Evolutionary conservation across 2,888 invertebrate genomes (phyloP).

Genomic region (Lycaena phlaeas): DNA sequence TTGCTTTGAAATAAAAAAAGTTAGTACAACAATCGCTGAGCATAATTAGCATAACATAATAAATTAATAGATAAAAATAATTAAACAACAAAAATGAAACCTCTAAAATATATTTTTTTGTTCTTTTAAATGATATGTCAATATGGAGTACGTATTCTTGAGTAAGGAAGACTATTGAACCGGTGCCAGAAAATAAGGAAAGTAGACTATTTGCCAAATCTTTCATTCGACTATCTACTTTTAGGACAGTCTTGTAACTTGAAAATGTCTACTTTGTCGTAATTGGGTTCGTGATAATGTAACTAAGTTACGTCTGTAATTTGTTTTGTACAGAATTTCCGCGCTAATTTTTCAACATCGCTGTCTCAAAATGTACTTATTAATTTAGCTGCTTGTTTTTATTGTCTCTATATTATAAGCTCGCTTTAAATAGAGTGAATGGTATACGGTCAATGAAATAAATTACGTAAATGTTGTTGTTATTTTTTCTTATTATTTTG

Average conservation of each 20-base stretch:
- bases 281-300: slow-evolving; percentile 7
- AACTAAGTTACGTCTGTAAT: not conserved
- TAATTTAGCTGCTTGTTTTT: too few relatives aligned
- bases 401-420: too few relatives aligned
- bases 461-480: too few relatives aligned
- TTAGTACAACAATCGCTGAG: not conserved
- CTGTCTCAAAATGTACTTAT: too few relatives aligned
- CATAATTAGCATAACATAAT: not conserved
- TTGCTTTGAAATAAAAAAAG: not conserved
- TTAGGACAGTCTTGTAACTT: slow-evolving; percentile 5
- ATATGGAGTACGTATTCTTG: slow-evolving; percentile 1
- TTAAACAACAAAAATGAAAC: not conserved
- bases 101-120: not conserved
- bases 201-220: slow-evolving; percentile 15
- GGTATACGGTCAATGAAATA: too few relatives aligned
- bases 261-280: slow-evolving; percentile 1
- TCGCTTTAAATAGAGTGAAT: too few relatives aligned
- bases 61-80: not conserved
- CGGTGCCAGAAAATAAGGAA: slow-evolving; percentile 16
- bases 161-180: slow-evolving; percentile 11
- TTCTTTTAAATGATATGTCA: not conserved
- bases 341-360: too few relatives aligned
- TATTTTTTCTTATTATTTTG: too few relatives aligned
- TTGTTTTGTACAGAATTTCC: too few relatives aligned
- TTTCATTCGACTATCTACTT: slow-evolving; percentile 9